These are phyloP conservation scores for Exephanes ischioxanthus DNA, from an alignment of 2,888 invertebrate genomes.

Conservation along the genomic window DNA sequence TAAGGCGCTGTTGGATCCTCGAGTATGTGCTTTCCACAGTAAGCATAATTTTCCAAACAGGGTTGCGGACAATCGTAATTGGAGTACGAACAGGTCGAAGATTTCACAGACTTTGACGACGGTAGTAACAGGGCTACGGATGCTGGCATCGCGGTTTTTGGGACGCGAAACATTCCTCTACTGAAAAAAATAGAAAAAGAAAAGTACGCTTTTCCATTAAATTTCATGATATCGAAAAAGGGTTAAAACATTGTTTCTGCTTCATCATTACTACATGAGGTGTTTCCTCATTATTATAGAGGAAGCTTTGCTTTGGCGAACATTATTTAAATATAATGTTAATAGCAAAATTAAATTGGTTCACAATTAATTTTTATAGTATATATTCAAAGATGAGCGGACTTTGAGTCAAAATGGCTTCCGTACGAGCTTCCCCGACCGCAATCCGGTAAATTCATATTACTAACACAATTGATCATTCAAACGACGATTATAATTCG, in stretches of 20 bases:
- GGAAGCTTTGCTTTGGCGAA: too few species aligned
- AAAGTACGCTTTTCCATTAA: background rate
- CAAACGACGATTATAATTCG: background rate
- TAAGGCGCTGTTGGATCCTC: constrained; percentile 94
- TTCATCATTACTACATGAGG: too few species aligned
- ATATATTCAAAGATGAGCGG: constrained; percentile 11
- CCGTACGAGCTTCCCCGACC: background rate
- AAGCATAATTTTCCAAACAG: constrained; percentile 90
- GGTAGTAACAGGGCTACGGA: constrained; percentile 50
- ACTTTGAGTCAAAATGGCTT: constrained; percentile 28
- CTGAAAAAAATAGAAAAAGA: constrained; percentile 59
- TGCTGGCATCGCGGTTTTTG: constrained; percentile 77
- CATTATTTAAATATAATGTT: background rate
- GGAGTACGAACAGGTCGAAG: constrained; percentile 84
- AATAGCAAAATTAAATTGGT: background rate
- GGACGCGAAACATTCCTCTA: constrained; percentile 80
- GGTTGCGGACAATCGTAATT: constrained; percentile 89
- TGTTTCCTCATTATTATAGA: too few species aligned
- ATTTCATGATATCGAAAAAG: background rate
- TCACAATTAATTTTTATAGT: background rate
- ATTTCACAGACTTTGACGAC: constrained; percentile 30
- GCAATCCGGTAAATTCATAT: background rate
- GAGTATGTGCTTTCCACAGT: constrained; percentile 93
- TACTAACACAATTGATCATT: too few species aligned
- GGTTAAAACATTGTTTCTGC: too few species aligned